Base-by-base conservation (phyloP, 2,113 vertebrate genomes). In the Mustela lutreola region DNA sequence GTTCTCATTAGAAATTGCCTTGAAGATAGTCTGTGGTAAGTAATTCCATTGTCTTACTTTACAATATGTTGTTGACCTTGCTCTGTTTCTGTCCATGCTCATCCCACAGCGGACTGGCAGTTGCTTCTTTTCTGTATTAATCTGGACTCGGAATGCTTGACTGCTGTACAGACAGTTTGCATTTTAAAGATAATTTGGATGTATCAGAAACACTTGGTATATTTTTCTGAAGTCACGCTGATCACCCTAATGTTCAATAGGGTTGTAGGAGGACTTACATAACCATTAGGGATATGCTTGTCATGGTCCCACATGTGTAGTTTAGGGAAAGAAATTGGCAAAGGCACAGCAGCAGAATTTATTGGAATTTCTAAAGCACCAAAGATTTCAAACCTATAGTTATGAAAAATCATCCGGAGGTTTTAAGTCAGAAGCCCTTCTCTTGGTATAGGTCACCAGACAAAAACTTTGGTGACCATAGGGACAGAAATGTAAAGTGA, bases 121-220 rank as follows among this genome's bases (percentile, higher is more conserved):
- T 79, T 33, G 31, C 42, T 19, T 82, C 36, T 75, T 62, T 97
- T 75, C 39, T 2, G 4, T 22, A 6, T 85, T 65, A 67, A 75
- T 33, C 56, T 71, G 36, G 19, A 22, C 48, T 89, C 36, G 70
- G 14, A 56, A 89, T 80, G 11, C 88, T 71, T 81, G 58, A 62
- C 21, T 48, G 53, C 16, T 58, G 28, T 82, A 6, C 3, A 19
- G 31, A 60, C 31, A 50, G 62, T 90, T 75, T 91, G 28, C 79
- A 76, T 92, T 84, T 94, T 91, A 93, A 83, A 83, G 53, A 79
- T 63, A 62, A 58, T 89, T 81, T 94, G 78, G 28, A 31, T 84
- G 4, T 45, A 82, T 79, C n/a, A 14, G 2, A 65, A 42, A 91
- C 85, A 2, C n/a, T 89, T 14, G 56, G 42, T 33, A 9, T 83